Percentiles rank a stretch among this genome's conserved stretches.
These are phyloP conservation scores for Brachyalestes nurse DNA, from an alignment of 2,797 vertebrate genomes.

Conservation along the genomic window DNA sequence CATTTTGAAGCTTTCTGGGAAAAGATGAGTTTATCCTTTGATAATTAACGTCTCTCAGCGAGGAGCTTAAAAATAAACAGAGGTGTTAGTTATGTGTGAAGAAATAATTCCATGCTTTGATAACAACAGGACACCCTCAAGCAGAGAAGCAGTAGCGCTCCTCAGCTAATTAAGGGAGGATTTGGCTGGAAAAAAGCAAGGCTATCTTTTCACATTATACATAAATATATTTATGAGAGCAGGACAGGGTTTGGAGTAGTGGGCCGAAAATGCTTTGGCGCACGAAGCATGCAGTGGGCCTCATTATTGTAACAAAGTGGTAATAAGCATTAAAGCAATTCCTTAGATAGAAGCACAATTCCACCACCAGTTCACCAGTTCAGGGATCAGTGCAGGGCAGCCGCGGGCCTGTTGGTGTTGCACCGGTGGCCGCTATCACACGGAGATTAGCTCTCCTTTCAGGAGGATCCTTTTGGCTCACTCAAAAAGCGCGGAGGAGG, in stretches of 20 bases:
- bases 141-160: slow-evolving; percentile 57
- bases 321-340: slow-evolving; percentile 50
- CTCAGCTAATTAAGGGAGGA: slow-evolving; percentile 63
- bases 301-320: slow-evolving; percentile 59
- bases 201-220: slow-evolving; percentile 62
- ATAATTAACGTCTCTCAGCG: slow-evolving; percentile 63
- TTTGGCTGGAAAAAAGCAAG: slow-evolving; percentile 59
- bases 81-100: slow-evolving; percentile 66
- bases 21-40: slow-evolving; percentile 64
- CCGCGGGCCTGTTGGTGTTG: slow-evolving; percentile 1
- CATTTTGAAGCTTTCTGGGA: slow-evolving; percentile 59
- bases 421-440: slow-evolving; percentile 13
- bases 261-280: slow-evolving; percentile 42
- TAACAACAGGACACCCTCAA: slow-evolving; percentile 66
- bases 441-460: slow-evolving; percentile 29
- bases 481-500: slow-evolving; percentile 18
- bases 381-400: not conserved
- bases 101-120: slow-evolving; percentile 66
- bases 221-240: slow-evolving; percentile 62
- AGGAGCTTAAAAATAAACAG: slow-evolving; percentile 64
- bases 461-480: slow-evolving; percentile 15
- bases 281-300: slow-evolving; percentile 30
- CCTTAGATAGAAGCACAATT: slow-evolving; percentile 29
- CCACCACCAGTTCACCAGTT: not conserved
- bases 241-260: slow-evolving; percentile 47